Percentiles rank a stretch among this genome's conserved stretches.
These are phyloP conservation scores for Tenthredo mesomela DNA, from an alignment of 2,888 invertebrate genomes.

Conservation along the genomic window DNA sequence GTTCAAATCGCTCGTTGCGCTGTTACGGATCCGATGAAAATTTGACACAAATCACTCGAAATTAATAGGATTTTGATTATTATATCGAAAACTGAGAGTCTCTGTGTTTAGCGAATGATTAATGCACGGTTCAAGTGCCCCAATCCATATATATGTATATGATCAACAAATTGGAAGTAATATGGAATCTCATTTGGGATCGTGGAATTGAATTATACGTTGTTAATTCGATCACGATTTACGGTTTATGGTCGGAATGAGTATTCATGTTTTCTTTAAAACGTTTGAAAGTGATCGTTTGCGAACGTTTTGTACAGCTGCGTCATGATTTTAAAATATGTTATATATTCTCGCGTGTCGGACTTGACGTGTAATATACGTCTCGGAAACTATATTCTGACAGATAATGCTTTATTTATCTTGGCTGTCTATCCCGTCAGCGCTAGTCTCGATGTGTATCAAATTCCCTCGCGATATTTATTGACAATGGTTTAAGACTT, in stretches of 20 bases:
- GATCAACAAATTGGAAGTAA: background rate
- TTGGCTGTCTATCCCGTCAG: background rate
- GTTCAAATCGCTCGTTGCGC: too few relatives aligned
- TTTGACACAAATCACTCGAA: too few relatives aligned
- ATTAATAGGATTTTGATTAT: too few relatives aligned
- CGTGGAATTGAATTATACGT: background rate
- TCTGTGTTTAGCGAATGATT: background rate
- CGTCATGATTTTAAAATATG: constrained; percentile 34
- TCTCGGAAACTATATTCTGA: constrained; percentile 44
- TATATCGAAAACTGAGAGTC: too few relatives aligned
- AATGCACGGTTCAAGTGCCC: too few relatives aligned
- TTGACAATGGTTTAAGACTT: background rate
- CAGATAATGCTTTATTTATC: constrained; percentile 21
- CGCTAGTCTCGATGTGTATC: constrained; percentile 15
- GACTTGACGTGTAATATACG: background rate
- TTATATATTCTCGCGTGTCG: constrained; percentile 16
- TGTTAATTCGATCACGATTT: background rate
- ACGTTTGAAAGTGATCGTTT: background rate
- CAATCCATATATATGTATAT: too few relatives aligned
- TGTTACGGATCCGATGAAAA: too few relatives aligned
- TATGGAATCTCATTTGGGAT: background rate
- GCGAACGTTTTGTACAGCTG: background rate
- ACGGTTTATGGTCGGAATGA: background rate
- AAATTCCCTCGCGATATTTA: constrained; percentile 24
- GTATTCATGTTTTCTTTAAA: background rate